phyloP scores from a whole-genome alignment of 2,797 vertebrate genomes.

The Gallinago solitaria region DNA sequence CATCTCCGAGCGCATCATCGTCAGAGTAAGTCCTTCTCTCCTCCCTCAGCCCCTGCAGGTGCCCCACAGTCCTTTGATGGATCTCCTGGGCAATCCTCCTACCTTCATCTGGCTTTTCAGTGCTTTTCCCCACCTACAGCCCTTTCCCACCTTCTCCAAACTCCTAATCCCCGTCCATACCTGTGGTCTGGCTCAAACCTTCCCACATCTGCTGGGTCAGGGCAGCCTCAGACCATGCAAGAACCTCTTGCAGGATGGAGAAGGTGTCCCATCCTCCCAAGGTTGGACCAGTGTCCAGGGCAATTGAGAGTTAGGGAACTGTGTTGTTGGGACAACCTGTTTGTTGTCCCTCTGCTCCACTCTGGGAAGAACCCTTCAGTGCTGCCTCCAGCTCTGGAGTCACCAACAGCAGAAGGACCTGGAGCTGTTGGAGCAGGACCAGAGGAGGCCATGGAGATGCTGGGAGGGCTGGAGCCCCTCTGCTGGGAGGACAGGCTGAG shows the following conservation, averaged over 20 bases:
- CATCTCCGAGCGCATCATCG: constrained; percentile 98
- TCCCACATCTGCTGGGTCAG: background rate
- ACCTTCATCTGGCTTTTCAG: background rate
- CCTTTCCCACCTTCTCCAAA: background rate
- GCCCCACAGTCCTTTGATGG: background rate
- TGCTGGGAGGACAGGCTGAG: background rate
- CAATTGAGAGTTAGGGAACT: background rate
- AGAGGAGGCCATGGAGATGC: background rate
- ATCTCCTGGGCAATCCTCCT: background rate
- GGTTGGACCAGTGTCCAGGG: background rate
- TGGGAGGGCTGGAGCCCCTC: background rate
- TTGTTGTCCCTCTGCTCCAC: background rate
- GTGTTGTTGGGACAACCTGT: background rate
- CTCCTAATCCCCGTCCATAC: background rate
- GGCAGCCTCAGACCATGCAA: background rate
- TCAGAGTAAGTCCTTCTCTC: constrained; percentile 82
- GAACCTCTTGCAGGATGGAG: background rate
- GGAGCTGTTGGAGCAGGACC: background rate
- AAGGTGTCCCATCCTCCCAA: background rate
- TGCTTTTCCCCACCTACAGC: background rate
- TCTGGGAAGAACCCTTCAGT: background rate
- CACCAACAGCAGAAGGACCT: background rate
- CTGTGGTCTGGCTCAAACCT: background rate
- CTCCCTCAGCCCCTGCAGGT: background rate
- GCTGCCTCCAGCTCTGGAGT: background rate